Conservation (phyloP, 1,140 invertebrate species). For the Tetramorium alpestre region DNA sequence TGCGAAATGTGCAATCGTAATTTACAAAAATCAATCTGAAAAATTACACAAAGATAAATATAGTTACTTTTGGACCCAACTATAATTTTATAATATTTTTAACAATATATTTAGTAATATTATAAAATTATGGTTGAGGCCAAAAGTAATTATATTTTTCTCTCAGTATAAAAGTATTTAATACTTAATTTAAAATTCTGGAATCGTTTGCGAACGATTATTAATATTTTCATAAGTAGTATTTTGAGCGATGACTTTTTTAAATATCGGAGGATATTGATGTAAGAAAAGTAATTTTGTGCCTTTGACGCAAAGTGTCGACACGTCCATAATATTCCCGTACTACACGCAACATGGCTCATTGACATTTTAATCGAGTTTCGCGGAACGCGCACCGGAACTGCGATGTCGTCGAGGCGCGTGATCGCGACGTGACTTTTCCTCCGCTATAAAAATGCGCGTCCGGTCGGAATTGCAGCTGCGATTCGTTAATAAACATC, state of each 20-base stretch:
- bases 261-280: neutral
- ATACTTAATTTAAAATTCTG: neutral
- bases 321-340: neutral
- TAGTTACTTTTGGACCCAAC: no score
- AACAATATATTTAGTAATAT: no score
- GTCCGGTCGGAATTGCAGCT: slow-evolving; percentile 68
- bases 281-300: neutral
- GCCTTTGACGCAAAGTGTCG: neutral
- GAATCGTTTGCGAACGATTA: neutral
- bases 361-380: slow-evolving; percentile 72
- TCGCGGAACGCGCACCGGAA: slow-evolving; percentile 62
- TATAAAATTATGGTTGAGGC: no score
- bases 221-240: neutral
- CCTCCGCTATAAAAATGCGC: slow-evolving; percentile 71
- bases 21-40: neutral
- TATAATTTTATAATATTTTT: no score
- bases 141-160: no score
- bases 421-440: slow-evolving; percentile 74
- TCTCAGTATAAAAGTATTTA: no score
- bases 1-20: neutral
- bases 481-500: slow-evolving; percentile 71
- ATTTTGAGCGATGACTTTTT: neutral
- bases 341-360: slow-evolving; percentile 39
- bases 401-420: slow-evolving; percentile 55
- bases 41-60: neutral